phyloP scores from a whole-genome alignment of 2,113 vertebrate genomes.

The Tragulus kanchil region DNA sequence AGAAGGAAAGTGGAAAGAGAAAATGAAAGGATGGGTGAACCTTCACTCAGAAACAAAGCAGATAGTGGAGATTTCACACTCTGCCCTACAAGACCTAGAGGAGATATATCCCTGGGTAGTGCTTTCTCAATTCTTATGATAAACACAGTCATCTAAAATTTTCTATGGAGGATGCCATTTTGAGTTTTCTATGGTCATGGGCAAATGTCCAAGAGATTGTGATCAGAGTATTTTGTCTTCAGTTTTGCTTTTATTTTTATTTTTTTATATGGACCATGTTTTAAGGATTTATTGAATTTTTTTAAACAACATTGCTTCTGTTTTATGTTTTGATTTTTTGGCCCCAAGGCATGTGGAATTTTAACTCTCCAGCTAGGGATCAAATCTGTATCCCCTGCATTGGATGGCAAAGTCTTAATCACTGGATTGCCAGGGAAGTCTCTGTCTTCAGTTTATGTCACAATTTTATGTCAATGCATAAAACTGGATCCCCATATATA shows the following conservation, averaged over 20 bases:
- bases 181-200: background rate
- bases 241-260: background rate
- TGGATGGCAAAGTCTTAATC: background rate
- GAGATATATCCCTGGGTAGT: background rate
- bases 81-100: background rate
- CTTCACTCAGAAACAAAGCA: background rate
- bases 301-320: background rate
- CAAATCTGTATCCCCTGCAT: background rate
- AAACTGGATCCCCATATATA: background rate
- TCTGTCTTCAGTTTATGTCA: background rate
- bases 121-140: background rate
- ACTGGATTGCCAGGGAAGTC: background rate
- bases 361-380: background rate
- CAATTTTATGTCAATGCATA: background rate
- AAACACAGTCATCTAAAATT: background rate
- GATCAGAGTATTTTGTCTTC: background rate
- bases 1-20: background rate
- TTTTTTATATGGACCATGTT: background rate
- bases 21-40: background rate
- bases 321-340: background rate
- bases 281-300: background rate
- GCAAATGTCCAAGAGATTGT: background rate
- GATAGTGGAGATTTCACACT: background rate
- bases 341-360: background rate
- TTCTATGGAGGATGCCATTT: background rate